phyloP scores from a whole-genome alignment of 1,140 invertebrate species.

The Sminthurinus signatus region DNA sequence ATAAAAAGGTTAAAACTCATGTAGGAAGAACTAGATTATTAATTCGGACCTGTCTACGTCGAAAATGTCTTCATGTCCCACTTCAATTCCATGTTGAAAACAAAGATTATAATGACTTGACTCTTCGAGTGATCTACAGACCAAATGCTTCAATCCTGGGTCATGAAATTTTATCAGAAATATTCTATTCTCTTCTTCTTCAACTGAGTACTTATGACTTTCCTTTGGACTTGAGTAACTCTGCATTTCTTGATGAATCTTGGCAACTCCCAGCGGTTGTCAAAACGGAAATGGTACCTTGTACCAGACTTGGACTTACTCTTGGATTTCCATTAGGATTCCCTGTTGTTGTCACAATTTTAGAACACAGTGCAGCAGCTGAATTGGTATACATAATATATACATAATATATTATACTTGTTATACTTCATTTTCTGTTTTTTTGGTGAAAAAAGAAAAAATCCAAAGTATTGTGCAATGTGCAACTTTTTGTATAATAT shows the following conservation, averaged over 20 bases:
- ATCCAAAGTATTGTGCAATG: neutral
- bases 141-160: slow-evolving; percentile 31
- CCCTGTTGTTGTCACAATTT: slow-evolving; percentile 35
- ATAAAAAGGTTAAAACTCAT: slow-evolving; percentile 30
- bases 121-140: slow-evolving; percentile 24
- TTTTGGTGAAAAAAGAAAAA: neutral
- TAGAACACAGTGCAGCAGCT: slow-evolving; percentile 33
- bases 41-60: slow-evolving; percentile 33
- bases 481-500: neutral
- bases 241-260: slow-evolving; percentile 38
- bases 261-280: slow-evolving; percentile 36
- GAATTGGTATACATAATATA: slow-evolving; percentile 24
- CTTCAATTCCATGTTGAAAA: slow-evolving; percentile 36
- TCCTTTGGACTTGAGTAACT: slow-evolving; percentile 31
- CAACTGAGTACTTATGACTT: slow-evolving; percentile 32
- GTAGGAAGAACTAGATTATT: slow-evolving; percentile 32
- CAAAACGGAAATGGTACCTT: slow-evolving; percentile 38
- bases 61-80: slow-evolving; percentile 33
- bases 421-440: no score
- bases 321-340: slow-evolving; percentile 38
- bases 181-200: slow-evolving; percentile 32
- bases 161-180: slow-evolving; percentile 38
- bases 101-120: slow-evolving; percentile 29
- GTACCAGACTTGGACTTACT: slow-evolving; percentile 30
- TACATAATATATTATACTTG: neutral